A percentile compares a stretch with the other conserved stretches of the same genome.
Conservation (phyloP, 2,888 invertebrate genomes). For the Melikaiella ostensackeni region DNA sequence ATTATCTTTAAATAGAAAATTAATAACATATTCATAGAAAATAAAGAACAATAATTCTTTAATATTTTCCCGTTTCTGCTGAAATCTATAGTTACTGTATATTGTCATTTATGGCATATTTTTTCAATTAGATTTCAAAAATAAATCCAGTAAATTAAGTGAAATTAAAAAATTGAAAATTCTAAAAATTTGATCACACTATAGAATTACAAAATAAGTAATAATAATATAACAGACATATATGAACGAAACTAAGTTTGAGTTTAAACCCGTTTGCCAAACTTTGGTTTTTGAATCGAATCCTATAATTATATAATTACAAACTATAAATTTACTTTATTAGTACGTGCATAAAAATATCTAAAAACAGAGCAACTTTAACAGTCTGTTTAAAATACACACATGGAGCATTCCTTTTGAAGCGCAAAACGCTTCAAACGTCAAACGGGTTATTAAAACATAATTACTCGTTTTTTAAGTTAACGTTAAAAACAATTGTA, state of each 20-base stretch:
- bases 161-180: neutral
- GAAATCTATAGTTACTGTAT: neutral
- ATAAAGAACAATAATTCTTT: too few relatives aligned
- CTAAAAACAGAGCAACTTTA: neutral
- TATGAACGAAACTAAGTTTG: neutral
- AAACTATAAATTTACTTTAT: neutral
- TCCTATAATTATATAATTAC: neutral
- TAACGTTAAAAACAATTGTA: neutral
- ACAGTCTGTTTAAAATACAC: neutral
- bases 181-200: neutral
- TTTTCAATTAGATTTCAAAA: neutral
- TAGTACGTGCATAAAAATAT: neutral
- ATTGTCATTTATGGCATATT: neutral
- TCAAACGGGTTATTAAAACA: neutral
- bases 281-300: neutral
- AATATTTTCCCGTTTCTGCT: too few relatives aligned
- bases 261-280: neutral
- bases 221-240: too few relatives aligned
- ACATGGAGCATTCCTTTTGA: slow-evolving; percentile 1
- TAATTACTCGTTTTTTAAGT: neutral
- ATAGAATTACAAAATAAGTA: neutral
- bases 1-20: too few relatives aligned
- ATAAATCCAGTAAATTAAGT: neutral
- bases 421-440: neutral
- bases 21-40: too few relatives aligned